These are phyloP conservation scores for Doryteuthis pealeii DNA, from an alignment of 1,140 invertebrate species.

Conservation along the genomic window DNA sequence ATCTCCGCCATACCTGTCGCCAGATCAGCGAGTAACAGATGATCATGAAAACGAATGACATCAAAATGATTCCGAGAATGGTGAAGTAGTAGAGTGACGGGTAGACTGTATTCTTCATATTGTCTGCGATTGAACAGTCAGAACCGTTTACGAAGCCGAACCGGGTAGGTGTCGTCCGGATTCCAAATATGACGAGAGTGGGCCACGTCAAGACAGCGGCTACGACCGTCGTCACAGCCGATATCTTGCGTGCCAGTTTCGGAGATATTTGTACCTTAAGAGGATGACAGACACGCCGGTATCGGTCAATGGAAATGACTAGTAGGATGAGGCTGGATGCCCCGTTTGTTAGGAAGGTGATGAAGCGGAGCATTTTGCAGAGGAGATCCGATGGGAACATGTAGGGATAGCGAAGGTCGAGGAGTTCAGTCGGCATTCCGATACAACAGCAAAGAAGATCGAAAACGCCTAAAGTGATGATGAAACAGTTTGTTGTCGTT, in stretches of 20 bases:
- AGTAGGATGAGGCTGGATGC: constrained; percentile 26
- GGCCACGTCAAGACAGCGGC: constrained; percentile 27
- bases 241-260: constrained; percentile 22
- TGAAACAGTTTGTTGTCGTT: constrained; percentile 34
- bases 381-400: constrained; percentile 24
- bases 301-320: constrained; percentile 33
- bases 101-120: constrained; percentile 20
- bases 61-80: constrained; percentile 21
- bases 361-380: constrained; percentile 28
- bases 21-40: constrained; percentile 14
- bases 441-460: constrained; percentile 39
- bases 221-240: constrained; percentile 14
- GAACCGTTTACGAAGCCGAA: constrained; percentile 21
- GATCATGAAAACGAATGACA: constrained; percentile 12
- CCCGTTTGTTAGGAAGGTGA: constrained; percentile 28
- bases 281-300: constrained; percentile 33
- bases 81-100: constrained; percentile 23
- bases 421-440: constrained; percentile 33
- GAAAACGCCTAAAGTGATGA: constrained; percentile 35
- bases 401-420: constrained; percentile 29
- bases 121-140: constrained; percentile 27
- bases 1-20: constrained; percentile 13
- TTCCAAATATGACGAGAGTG: constrained; percentile 26
- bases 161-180: constrained; percentile 11
- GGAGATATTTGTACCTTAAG: constrained; percentile 26